These are phyloP conservation scores for Sorex fumeus DNA, from an alignment of 2,113 vertebrate genomes.

Conservation along the genomic window DNA sequence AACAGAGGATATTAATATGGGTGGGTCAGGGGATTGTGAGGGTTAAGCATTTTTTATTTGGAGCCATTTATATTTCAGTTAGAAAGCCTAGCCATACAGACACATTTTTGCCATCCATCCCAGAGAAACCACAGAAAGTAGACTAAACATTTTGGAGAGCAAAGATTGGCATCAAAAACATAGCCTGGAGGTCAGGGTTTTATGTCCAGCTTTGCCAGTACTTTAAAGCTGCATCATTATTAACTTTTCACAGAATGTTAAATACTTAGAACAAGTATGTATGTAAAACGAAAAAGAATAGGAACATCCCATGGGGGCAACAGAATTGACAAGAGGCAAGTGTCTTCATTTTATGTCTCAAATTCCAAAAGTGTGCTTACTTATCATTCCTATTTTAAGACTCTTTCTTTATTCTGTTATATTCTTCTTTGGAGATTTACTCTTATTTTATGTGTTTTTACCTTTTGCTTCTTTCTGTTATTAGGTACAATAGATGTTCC, in stretches of 20 bases:
- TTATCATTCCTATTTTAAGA: constrained; percentile 44
- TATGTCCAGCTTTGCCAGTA: constrained; percentile 20
- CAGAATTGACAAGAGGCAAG: constrained; percentile 3
- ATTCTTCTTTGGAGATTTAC: not conserved
- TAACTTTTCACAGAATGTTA: not conserved
- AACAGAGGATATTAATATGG: not conserved
- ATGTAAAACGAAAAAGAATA: constrained; percentile 41
- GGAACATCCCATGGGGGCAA: not conserved
- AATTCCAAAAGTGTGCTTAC: constrained; percentile 54
- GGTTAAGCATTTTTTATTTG: constrained; percentile 11
- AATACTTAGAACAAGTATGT: not conserved
- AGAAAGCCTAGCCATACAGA: not conserved
- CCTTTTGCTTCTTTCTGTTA: constrained; percentile 27
- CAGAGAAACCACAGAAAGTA: constrained; percentile 25
- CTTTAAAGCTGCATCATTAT: constrained; percentile 23
- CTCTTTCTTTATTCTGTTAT: constrained; percentile 29
- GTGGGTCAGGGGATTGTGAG: not conserved
- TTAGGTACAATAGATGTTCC: not conserved
- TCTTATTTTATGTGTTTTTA: not conserved
- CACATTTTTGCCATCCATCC: not conserved
- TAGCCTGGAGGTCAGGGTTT: not conserved
- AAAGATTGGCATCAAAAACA: constrained; percentile 1
- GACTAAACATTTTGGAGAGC: not conserved
- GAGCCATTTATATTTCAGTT: not conserved
- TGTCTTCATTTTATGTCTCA: constrained; percentile 57